Evolutionary conservation across 2,113 vertebrate genomes (phyloP), one percentile per base, ranked within the genome.

Genomic region (Catharus bicknelli): DNA sequence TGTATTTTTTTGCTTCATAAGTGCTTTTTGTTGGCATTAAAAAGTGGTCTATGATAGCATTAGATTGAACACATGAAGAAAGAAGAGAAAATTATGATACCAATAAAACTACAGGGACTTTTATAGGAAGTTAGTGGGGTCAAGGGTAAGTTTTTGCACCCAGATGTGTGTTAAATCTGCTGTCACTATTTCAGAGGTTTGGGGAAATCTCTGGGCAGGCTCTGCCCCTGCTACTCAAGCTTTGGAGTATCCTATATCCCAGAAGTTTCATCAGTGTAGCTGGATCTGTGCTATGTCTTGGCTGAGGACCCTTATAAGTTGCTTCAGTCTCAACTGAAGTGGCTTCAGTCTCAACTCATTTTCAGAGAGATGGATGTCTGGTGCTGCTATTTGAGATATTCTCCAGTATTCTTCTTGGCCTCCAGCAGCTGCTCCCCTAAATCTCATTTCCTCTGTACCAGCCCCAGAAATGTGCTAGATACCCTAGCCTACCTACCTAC

Each of bases 1-100:
- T 73, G 42, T 82, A 76, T 48, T 76, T 82, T 91, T 68, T 62
- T 7, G 58, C 32, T 59, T 84, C 53, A 18, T 64, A 92, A 94
- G 17, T 92, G 25, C 25, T 81, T 91, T 84, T 32, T 62, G 43
- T 54, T 74, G 36, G 15, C 48, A 45, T 36, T 10, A 76, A 62
- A 42, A 69, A 30, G 36, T 64, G 30, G 9, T 55, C 51, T 66
- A 1, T 62, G 38, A 63, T 77, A 85, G 32, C 19, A 55, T 34
- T 89, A 58, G 26, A 53, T 30, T 55, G 53, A 79, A 45, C n/a
- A 26, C 10, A 9, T 62, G 42, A 69, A 87, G 66, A 87, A 82
- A 85, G 42, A 64, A 68, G 70, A 79, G 63, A 21, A 82, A 82
- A 82, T 64, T 34, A 59, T 40, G 61, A 36, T 17, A 16, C 25